phyloP scores from a whole-genome alignment of 1,140 invertebrate genomes.

The Delia radicum region DNA sequence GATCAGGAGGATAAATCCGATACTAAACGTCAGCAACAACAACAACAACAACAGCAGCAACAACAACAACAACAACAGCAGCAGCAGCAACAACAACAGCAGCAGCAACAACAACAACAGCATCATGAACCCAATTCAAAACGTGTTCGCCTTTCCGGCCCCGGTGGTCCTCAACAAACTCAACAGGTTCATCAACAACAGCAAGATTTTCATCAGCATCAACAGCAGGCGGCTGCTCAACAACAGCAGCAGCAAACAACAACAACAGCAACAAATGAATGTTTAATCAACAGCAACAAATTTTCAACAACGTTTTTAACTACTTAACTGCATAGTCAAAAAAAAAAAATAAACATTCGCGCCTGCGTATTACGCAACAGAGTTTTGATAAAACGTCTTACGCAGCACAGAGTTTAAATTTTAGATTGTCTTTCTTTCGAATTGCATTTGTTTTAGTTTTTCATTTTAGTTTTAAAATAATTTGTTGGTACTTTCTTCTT shows the following conservation, averaged over 20 bases:
- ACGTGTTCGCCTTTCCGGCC: constrained; percentile 41
- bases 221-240: constrained; percentile 51
- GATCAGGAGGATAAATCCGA: constrained; percentile 94
- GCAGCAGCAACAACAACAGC: constrained; percentile 72
- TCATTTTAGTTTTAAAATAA: too few species aligned
- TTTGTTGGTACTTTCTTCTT: too few species aligned
- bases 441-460: too few species aligned
- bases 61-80: constrained; percentile 79
- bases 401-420: too few species aligned
- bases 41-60: constrained; percentile 71
- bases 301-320: constrained; percentile 64
- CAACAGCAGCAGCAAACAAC: constrained; percentile 50
- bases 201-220: constrained; percentile 51
- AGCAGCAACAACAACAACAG: constrained; percentile 42
- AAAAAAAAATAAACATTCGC: too few species aligned
- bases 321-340: too few species aligned
- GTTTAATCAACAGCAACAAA: constrained; percentile 66
- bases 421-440: too few species aligned
- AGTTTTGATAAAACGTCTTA: too few species aligned
- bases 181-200: constrained; percentile 44
- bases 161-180: constrained; percentile 26
- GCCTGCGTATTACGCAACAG: too few species aligned
- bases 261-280: constrained; percentile 62
- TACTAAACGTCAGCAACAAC: constrained; percentile 79
- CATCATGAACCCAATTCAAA: constrained; percentile 39